Base-by-base conservation (phyloP, 2,888 invertebrate genomes). In the Cremastinae sp. region DNA sequence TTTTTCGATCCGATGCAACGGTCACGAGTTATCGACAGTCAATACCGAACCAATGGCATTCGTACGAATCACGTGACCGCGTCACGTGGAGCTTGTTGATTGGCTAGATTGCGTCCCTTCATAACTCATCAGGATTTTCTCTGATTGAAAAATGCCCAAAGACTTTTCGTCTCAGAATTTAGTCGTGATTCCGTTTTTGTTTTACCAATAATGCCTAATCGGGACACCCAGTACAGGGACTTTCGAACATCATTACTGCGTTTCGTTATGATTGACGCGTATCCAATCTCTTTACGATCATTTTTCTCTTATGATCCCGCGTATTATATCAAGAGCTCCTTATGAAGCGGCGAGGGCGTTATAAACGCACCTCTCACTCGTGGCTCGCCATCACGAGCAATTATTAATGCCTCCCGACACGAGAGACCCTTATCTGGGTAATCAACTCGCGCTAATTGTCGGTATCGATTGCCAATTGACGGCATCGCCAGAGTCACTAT, bases 391-490 rank as follows among this genome's bases (percentile, higher is more conserved):
- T 43, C n/a, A 14, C 28, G 28, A 43, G 61, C 49, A 49, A 68
- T 59, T 58, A 58, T 59, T 59, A 38, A 2, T 54, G 22, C 58
- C 14, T 9, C 5, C 28, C 28, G 28, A 28, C 28, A 28, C 28
- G 18, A 38, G 20, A 47, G 68, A 58, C 47, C 62, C 54, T 71
- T 75, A 75, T 75, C 66, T 22, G 43, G 56, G 51, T 72, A 68
- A 75, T 61, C 66, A 41, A 54, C 54, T 66, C 28, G 73, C 43
- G 49, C 65, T 75, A 59, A 71, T 72, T 62, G 61, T 66, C 43
- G 62, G 38, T 53, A 62, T 72, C 68, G 62, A 74, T 69, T 65
- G 69, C 58, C 58, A 59, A 75, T 65, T 70, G 58, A 41, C 74
- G 43, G 49, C 58, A 58, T 20, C 49, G 49, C 49, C 62, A 38